phyloP scores from a whole-genome alignment of 2,113 vertebrate genomes.

The Otis tarda region DNA sequence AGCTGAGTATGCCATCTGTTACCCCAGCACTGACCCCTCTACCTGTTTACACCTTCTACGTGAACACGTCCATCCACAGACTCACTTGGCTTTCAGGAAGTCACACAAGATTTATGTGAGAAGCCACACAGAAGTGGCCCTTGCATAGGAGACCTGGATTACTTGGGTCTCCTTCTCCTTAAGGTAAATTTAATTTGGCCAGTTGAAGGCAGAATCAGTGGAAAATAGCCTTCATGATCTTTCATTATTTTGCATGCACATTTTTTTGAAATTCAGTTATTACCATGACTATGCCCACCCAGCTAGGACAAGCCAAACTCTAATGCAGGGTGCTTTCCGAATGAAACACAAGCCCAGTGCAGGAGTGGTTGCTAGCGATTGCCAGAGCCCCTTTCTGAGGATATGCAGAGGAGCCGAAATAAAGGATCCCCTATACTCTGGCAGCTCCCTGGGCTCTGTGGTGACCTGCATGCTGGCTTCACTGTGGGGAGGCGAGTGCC shows the following conservation, averaged over 20 bases:
- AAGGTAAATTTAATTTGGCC: neutral
- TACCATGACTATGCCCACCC: neutral
- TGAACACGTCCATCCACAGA: neutral
- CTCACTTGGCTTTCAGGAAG: neutral
- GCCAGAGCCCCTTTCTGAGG: neutral
- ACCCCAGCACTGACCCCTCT: neutral
- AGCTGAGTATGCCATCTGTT: neutral
- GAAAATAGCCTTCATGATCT: neutral
- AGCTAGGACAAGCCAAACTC: neutral
- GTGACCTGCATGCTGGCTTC: neutral
- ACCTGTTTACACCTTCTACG: neutral
- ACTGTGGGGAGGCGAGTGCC: rapidly evolving
- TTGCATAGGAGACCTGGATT: neutral
- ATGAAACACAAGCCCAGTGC: neutral
- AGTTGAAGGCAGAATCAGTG: neutral
- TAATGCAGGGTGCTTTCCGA: neutral
- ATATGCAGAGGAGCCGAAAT: rapidly evolving
- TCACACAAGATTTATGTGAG: neutral
- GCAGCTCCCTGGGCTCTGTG: rapidly evolving
- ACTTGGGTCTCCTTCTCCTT: neutral
- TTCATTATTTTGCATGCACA: rapidly evolving
- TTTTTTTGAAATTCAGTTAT: neutral
- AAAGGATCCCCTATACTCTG: rapidly evolving
- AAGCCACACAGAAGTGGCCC: neutral
- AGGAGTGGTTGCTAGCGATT: neutral